These are phyloP conservation scores for Diplosoma virens DNA, from an alignment of 23 tunicate species.

Conservation along the genomic window DNA sequence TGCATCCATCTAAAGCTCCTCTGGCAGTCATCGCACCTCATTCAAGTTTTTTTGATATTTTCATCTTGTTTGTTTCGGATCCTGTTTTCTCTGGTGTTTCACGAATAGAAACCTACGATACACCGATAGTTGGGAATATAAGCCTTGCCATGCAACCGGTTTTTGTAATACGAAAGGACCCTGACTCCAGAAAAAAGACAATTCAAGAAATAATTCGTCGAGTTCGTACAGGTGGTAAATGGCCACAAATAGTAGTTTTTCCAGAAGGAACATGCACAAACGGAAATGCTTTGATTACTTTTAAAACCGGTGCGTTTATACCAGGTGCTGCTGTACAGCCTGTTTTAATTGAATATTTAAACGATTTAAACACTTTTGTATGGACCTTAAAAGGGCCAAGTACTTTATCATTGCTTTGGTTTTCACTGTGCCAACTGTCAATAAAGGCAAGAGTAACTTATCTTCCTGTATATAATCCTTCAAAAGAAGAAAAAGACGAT, in stretches of 20 bases:
- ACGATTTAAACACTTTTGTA: slow-evolving; percentile 49
- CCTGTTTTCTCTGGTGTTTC: slow-evolving; percentile 57
- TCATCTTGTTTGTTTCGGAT: slow-evolving; percentile 31
- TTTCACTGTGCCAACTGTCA: slow-evolving; percentile 68
- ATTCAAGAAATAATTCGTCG: slow-evolving; percentile 40
- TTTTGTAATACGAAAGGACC: slow-evolving; percentile 51
- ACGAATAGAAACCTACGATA: slow-evolving; percentile 37
- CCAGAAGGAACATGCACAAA: slow-evolving; percentile 97
- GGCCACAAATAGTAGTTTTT: slow-evolving; percentile 76
- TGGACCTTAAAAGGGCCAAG: slow-evolving; percentile 85
- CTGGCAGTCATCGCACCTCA: slow-evolving; percentile 63
- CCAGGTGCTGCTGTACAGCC: slow-evolving; percentile 90
- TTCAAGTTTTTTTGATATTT: slow-evolving; percentile 46
- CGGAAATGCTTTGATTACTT: slow-evolving; percentile 70
- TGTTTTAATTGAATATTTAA: slow-evolving; percentile 54
- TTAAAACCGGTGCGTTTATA: slow-evolving; percentile 86
- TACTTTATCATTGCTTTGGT: slow-evolving; percentile 61
- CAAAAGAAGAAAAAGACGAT: slow-evolving; percentile 42
- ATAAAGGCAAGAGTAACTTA: slow-evolving; percentile 31
- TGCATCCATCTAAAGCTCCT: slow-evolving; percentile 27
- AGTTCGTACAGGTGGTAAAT: slow-evolving; percentile 14
- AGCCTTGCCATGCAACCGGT: slow-evolving; percentile 56
- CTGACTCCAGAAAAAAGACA: slow-evolving; percentile 57
- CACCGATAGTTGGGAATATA: slow-evolving; percentile 46
- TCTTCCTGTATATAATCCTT: slow-evolving; percentile 71